Conservation (phyloP, 2,888 invertebrate genomes). For the Apodemia zela region DNA sequence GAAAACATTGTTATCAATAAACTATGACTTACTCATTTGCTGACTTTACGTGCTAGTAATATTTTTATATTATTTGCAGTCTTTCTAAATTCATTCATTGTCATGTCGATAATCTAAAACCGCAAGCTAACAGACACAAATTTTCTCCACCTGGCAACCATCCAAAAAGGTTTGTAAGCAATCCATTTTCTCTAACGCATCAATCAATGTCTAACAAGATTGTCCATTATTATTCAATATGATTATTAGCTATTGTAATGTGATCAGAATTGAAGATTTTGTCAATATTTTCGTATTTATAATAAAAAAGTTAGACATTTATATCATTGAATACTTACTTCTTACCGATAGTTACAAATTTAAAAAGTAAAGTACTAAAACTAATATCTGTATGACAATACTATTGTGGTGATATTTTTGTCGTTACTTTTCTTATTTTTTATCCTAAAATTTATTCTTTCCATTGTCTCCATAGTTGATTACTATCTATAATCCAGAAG, state of each 20-base stretch:
- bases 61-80: no score
- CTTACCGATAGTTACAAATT: no score
- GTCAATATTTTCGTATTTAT: slow-evolving; percentile 1
- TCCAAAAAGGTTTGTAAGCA: slow-evolving; percentile 41
- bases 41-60: no score
- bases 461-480: no score
- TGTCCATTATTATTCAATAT: slow-evolving; percentile 13
- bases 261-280: slow-evolving; percentile 1
- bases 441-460: background rate
- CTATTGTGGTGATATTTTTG: slow-evolving; percentile 1
- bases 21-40: no score
- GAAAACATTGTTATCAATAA: no score
- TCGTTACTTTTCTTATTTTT: background rate
- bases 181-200: slow-evolving; percentile 41
- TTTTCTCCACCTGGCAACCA: slow-evolving; percentile 35
- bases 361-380: slow-evolving; percentile 7
- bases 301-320: background rate
- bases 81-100: background rate
- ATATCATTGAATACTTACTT: no score
- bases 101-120: background rate
- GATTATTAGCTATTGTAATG: slow-evolving; percentile 1
- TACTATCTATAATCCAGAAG: slow-evolving; percentile 47
- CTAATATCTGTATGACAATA: background rate
- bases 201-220: slow-evolving; percentile 46
- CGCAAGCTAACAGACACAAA: background rate